Base-by-base conservation (phyloP, 1,140 invertebrate genomes). In the Psix sp. region DNA sequence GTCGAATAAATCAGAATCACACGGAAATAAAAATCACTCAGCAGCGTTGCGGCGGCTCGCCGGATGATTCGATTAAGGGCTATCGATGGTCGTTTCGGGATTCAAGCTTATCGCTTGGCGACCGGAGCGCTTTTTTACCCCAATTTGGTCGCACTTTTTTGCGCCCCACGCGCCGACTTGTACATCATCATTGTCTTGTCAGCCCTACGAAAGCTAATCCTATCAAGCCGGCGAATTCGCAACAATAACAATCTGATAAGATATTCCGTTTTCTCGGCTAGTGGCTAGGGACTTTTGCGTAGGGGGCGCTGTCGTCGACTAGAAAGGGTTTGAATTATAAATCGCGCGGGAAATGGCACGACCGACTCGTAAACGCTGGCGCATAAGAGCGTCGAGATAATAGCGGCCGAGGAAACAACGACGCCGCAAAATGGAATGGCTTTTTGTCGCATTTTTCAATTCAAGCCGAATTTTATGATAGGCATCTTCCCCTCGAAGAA, bases 11-110 rank as follows among this genome's bases (percentile, higher is more conserved):
- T 86, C 84, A 86, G 84, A 79, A 85, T 86, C 79, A 84, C 63
- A 68, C 74, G 76, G 82, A 83, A 85, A 86, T 85, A 86, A 86
- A 87, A 86, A 86, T 86, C 83, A 85, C 83, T 87, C 86, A 86
- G 79, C 79, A 81, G 80, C 77, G 81, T 82, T 84, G 81, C 77
- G 78, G 75, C 49, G 72, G 72, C 63, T 31, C 18, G 57, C 33
- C 63, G 79, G 78, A 83, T 84, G 78, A 82, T 80, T 82, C 85
- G 85, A 86, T 87, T 84, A 86, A 80, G 82, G 82, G 74, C 78
- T 84, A 84, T 86, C 84, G 83, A 84, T 82, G 80, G 79, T 78
- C 83, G 84, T 83, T 85, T 80, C 77, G 83, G 70, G 46, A 67
- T n/a, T n/a, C 35, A 54, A 76, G 85, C 84, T 87, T 87, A 87